Evolutionary conservation across 2,113 vertebrate species (phyloP).

Genomic region (Heterocephalus glaber): DNA sequence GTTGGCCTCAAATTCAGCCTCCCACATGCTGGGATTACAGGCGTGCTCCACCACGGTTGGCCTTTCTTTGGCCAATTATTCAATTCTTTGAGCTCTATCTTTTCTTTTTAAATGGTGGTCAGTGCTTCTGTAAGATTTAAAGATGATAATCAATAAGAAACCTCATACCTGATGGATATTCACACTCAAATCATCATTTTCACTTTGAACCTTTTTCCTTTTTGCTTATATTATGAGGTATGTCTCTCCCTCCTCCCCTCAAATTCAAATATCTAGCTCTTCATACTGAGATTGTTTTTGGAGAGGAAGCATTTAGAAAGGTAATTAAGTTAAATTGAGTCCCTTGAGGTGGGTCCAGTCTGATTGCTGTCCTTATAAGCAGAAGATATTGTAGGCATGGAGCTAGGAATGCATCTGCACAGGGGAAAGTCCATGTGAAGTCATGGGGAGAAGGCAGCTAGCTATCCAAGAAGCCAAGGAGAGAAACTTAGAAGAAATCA

Average conservation of each 20-base stretch:
- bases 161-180: neutral
- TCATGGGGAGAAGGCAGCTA: neutral
- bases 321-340: neutral
- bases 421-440: neutral
- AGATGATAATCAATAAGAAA: neutral
- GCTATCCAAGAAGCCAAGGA: neutral
- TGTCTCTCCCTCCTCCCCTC: rapidly evolving
- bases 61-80: neutral
- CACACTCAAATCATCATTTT: rapidly evolving
- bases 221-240: neutral
- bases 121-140: neutral
- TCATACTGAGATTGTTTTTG: neutral
- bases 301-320: neutral
- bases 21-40: neutral
- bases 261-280: neutral
- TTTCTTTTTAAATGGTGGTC: neutral
- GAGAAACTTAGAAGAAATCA: neutral
- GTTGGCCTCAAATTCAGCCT: neutral
- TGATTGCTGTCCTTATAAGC: neutral
- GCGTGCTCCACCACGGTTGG: neutral
- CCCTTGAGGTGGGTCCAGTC: neutral
- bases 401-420: neutral
- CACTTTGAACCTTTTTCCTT: neutral
- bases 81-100: neutral
- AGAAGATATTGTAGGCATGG: neutral